Base-by-base conservation (phyloP, 2,888 invertebrate species). In the Apamea crenata region DNA sequence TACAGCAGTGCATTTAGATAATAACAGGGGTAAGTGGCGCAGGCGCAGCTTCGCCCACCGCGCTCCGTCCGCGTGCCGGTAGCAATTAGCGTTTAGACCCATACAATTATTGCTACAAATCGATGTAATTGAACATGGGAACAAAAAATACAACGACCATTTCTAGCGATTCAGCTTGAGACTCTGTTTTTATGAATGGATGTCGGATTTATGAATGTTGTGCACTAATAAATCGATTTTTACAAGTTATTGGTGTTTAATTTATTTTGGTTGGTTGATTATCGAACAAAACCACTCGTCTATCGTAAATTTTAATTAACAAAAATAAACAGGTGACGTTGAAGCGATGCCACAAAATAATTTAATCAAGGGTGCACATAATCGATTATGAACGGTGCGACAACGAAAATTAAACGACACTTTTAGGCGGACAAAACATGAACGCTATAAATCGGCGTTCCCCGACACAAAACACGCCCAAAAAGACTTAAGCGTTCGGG, bases 401-500 rank as follows among this genome's bases (percentile, higher is more conserved):
- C 94, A 92, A 89, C 92, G 91, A 94, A 95, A 95, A 96, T 96
- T 96, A 96, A 96, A 96, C 95, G 96, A 96, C 96, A 96, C 93
- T 95, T 95, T 94, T 93, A 91, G 92, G 91, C 91, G 93, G 89
- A 95, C 94, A 95, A 95, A 95, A 95, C 94, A 92, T 93, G 92
- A 92, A 89, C 92, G 93, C 94, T 92, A 96, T 96, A 96, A 96
- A 96, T 96, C 95, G 94, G 91, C 88, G 92, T 91, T 87, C 89
- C 90, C 93, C 92, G 93, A 93, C 94, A 94, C 91, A 88, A 94
- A 95, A 95, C 93, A 93, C 90, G 92, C 89, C 95, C 94, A 96
- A 96, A 97, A 97, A 96, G 96, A 96, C 96, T 96, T 96, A 96
- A 96, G 96, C 96, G 96, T 95, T 96, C 94, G 94, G 94, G 93